phyloP scores from a whole-genome alignment of 2,113 vertebrate species.

The Okapia johnstoni region DNA sequence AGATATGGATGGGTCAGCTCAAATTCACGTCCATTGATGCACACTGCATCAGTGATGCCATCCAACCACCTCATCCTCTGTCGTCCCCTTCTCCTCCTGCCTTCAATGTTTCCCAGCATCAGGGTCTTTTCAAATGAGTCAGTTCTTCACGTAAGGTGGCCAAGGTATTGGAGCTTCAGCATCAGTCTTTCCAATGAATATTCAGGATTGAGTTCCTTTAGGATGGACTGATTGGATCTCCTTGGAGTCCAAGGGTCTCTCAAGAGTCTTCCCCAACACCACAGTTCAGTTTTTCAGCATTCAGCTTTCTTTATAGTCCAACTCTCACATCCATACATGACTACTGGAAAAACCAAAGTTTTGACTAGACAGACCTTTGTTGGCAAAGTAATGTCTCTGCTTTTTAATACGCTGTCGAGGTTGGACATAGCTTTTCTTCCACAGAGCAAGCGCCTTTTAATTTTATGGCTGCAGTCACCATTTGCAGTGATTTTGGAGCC shows the following conservation, averaged over 20 bases:
- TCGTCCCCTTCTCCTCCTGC: background rate
- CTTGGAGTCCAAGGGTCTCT: background rate
- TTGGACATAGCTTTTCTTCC: background rate
- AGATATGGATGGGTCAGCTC: background rate
- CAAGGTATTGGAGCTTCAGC: background rate
- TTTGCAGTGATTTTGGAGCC: background rate
- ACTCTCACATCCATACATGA: background rate
- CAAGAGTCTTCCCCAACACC: background rate
- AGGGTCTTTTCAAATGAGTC: background rate
- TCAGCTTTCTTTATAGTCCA: background rate
- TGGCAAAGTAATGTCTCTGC: background rate
- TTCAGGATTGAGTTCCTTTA: background rate
- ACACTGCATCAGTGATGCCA: background rate
- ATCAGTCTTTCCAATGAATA: background rate
- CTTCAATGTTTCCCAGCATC: background rate
- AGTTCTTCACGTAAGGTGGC: background rate
- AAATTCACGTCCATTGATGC: background rate
- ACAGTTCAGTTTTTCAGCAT: background rate
- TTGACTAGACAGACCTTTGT: background rate
- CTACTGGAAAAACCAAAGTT: background rate
- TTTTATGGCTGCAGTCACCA: background rate
- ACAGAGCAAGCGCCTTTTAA: background rate
- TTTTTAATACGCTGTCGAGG: background rate
- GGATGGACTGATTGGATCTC: background rate
- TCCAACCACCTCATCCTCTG: background rate